These are phyloP conservation scores for Pangasius mekongensis DNA, from an alignment of 2,797 vertebrate genomes.

Conservation along the genomic window DNA sequence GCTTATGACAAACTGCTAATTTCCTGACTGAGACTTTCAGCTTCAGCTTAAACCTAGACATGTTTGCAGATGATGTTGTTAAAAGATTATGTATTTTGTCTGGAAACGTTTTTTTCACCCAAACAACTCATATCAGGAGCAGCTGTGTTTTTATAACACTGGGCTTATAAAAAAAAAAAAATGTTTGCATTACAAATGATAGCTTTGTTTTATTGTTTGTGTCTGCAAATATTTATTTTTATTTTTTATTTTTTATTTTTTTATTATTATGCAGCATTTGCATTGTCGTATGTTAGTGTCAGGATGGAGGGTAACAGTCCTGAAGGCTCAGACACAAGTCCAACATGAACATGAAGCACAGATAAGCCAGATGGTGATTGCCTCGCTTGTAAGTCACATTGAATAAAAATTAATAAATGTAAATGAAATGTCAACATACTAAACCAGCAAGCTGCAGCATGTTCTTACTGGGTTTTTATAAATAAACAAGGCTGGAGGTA, in stretches of 20 bases:
- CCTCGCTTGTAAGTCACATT: neutral
- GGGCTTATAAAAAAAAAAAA: neutral
- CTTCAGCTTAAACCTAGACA: neutral
- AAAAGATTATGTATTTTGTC: neutral
- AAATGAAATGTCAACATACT: slow-evolving; percentile 2
- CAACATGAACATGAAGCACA: neutral
- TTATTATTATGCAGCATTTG: neutral
- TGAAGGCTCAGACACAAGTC: slow-evolving; percentile 4
- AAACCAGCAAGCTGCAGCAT: neutral
- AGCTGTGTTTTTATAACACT: neutral
- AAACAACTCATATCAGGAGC: neutral
- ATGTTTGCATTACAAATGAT: neutral
- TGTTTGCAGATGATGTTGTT: neutral
- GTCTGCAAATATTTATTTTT: neutral
- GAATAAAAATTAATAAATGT: neutral
- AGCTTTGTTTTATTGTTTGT: neutral
- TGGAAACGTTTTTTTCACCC: neutral
- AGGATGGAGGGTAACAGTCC: neutral
- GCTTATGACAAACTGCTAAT: neutral
- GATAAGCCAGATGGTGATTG: neutral
- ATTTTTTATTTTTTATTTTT: neutral
- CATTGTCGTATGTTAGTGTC: neutral
- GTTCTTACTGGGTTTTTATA: neutral
- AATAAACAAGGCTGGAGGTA: neutral
- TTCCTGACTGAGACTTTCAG: neutral